phyloP scores from a whole-genome alignment of 64 coral and sea anemone genomes.

The Montipora sp. region DNA sequence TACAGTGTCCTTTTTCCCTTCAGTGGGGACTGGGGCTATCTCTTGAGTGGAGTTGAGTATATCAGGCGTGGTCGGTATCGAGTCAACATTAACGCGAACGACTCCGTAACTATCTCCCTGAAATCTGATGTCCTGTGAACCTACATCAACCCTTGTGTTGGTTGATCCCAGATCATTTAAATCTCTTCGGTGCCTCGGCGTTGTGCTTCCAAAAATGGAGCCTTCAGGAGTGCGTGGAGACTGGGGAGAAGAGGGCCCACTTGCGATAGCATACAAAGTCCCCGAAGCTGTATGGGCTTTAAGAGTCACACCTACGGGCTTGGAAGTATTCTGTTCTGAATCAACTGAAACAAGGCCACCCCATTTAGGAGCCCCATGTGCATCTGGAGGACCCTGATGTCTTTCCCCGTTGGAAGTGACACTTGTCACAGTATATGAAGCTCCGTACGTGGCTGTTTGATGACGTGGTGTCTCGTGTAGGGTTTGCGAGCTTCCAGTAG shows the following conservation, averaged over 20 bases:
- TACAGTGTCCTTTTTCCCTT: conserved; percentile 38
- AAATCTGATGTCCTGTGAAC: conserved; percentile 4
- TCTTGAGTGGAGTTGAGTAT: background rate
- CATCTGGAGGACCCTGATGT: conserved; percentile 12
- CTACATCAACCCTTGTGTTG: conserved; percentile 38
- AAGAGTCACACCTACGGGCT: conserved; percentile 52
- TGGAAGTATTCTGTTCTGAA: conserved; percentile 25
- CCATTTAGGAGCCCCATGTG: conserved; percentile 47
- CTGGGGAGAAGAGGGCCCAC: conserved; percentile 72
- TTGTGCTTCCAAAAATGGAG: conserved; percentile 88
- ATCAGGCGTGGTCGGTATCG: background rate
- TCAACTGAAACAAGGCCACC: conserved; percentile 20
- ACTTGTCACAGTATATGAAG: conserved; percentile 86
- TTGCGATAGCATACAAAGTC: conserved; percentile 79
- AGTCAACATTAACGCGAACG: conserved; percentile 32
- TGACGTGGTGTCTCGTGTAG: conserved; percentile 72
- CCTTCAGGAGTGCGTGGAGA: conserved; percentile 62
- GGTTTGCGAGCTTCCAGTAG: conserved; percentile 78
- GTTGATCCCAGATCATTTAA: conserved; percentile 53
- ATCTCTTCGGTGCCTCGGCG: conserved; percentile 73
- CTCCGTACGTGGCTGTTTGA: conserved; percentile 61
- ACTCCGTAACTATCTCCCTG: conserved; percentile 36
- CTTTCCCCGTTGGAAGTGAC: conserved; percentile 28
- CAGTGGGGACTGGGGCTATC: background rate
- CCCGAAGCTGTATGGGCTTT: conserved; percentile 65